Percentiles rank a stretch among this genome's conserved stretches.
These are phyloP conservation scores for Pteruthius melanotis DNA, from an alignment of 2,113 vertebrate species.

Conservation along the genomic window DNA sequence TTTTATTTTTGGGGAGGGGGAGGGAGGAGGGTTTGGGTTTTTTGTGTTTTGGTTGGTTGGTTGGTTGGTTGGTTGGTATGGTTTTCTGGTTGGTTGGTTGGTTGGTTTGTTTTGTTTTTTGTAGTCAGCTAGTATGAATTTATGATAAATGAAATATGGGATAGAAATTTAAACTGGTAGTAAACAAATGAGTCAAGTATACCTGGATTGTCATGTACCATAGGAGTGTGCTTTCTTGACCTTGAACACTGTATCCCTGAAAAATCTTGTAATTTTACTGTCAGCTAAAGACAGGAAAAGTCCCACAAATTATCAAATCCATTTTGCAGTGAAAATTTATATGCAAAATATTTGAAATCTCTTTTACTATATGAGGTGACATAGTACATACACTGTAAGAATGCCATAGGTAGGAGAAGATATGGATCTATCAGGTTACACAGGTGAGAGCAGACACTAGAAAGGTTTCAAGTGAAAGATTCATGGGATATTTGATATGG, in stretches of 20 bases:
- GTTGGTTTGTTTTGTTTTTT: not conserved
- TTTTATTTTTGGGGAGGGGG: too few species aligned
- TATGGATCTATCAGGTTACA: not conserved
- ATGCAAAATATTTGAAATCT: not conserved
- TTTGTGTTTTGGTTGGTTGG: not conserved
- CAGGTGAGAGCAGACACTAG: not conserved
- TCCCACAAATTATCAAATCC: not conserved
- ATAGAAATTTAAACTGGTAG: not conserved
- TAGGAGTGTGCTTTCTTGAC: not conserved
- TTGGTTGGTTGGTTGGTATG: rapidly evolving
- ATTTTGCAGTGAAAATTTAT: not conserved
- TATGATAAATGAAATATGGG: not conserved
- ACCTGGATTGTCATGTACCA: not conserved
- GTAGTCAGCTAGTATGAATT: not conserved
- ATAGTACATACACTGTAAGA: not conserved
- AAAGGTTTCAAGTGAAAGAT: not conserved
- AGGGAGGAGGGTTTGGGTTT: too few species aligned
- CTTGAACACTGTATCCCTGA: not conserved
- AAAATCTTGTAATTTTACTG: not conserved
- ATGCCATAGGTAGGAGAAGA: not conserved
- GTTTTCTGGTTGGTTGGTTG: rapidly evolving
- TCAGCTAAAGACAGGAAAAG: not conserved
- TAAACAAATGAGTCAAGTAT: not conserved
- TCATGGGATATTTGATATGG: not conserved
- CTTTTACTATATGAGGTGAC: not conserved